These are phyloP conservation scores for Anhinga rufa DNA, from an alignment of 2,113 vertebrate genomes.

Conservation along the genomic window DNA sequence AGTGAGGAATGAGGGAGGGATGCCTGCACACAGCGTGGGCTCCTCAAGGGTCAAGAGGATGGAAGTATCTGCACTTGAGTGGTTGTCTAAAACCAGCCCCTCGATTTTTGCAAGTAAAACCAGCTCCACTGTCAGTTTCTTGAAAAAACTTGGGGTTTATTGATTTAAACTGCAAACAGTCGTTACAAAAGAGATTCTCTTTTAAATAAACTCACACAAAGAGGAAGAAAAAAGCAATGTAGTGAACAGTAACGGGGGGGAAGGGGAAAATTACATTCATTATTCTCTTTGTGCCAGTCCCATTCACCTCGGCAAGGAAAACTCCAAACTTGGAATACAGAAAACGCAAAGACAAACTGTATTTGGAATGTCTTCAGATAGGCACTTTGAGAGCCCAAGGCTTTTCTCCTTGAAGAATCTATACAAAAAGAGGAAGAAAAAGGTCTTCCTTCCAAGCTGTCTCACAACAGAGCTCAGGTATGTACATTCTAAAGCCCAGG, in stretches of 20 bases:
- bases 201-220: slow-evolving; percentile 96
- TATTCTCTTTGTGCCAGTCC: slow-evolving; percentile 90
- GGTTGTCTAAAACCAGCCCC: not conserved
- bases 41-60: not conserved
- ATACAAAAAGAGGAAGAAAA: slow-evolving; percentile 70
- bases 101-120: slow-evolving; percentile 48
- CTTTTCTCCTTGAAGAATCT: slow-evolving; percentile 70
- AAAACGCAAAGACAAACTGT: slow-evolving; percentile 80
- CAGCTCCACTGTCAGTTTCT: slow-evolving; percentile 67
- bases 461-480: slow-evolving; percentile 68
- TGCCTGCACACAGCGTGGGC: not conserved
- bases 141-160: slow-evolving; percentile 96
- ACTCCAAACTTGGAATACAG: slow-evolving; percentile 79
- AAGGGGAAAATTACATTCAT: slow-evolving; percentile 91
- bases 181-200: slow-evolving; percentile 89
- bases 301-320: slow-evolving; percentile 82
- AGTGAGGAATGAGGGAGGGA: not conserved
- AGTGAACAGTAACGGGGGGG: slow-evolving; percentile 84
- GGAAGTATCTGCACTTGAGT: not conserved
- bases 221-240: slow-evolving; percentile 83
- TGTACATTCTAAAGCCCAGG: slow-evolving; percentile 80
- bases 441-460: slow-evolving; percentile 72
- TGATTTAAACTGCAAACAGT: slow-evolving; percentile 99
- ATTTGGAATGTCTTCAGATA: slow-evolving; percentile 95
- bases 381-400: slow-evolving; percentile 83